phyloP scores from a whole-genome alignment of 2,113 vertebrate species.

The Phasianus colchicus region DNA sequence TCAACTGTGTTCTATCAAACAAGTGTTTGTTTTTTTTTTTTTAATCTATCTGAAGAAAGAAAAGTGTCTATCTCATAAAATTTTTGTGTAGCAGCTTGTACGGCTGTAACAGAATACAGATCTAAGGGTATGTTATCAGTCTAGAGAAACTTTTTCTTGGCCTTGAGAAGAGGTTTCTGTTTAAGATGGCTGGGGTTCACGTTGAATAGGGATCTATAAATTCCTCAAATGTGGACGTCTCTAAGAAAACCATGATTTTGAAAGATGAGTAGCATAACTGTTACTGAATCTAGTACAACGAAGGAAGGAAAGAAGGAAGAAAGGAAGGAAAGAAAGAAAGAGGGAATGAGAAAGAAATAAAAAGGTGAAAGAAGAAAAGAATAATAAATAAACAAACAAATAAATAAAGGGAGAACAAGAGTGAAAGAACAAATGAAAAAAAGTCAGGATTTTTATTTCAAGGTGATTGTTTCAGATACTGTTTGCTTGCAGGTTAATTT shows the following conservation, averaged over 20 bases:
- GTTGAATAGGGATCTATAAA: background rate
- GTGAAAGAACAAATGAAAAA: background rate
- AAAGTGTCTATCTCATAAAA: accelerated
- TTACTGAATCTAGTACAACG: background rate
- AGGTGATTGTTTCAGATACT: background rate
- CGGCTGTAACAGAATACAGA: background rate
- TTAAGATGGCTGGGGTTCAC: background rate
- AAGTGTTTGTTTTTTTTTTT: no score
- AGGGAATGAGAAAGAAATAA: background rate
- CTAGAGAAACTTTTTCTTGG: background rate
- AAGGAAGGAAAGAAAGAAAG: background rate
- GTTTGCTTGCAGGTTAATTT: background rate
- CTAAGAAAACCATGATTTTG: background rate
- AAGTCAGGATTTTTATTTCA: background rate
- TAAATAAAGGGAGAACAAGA: background rate
- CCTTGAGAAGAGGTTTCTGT: background rate
- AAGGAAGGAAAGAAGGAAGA: background rate
- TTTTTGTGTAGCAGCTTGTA: background rate
- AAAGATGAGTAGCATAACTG: background rate
- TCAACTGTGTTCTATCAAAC: background rate
- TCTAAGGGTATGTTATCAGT: background rate
- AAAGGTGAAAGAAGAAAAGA: background rate
- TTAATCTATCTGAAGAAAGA: background rate
- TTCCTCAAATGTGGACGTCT: background rate
- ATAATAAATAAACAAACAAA: background rate